Evolutionary conservation across 2,797 vertebrate species (phyloP), one percentile per base, ranked within the genome.

Genomic region (Tapera naevia): DNA sequence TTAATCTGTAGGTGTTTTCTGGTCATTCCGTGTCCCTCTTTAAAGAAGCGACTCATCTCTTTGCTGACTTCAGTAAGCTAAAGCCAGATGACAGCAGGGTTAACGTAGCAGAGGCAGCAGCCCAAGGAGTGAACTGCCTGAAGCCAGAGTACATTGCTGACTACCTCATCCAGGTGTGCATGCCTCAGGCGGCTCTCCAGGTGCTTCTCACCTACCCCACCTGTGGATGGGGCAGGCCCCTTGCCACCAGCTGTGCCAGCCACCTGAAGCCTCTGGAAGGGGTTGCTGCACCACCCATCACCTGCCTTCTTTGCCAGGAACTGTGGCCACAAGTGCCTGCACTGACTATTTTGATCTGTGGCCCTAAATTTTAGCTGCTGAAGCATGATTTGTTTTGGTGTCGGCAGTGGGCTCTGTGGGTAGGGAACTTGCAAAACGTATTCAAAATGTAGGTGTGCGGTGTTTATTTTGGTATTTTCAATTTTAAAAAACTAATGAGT

Each of bases 71-170:
- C 79, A 98, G 95, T 93, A 99, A 99, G 41, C 97, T 99, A 88
- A 99, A 99, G 94, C 98, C 98, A 1, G 98, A 98, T 17, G 99
- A 99, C 80, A 91, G 97, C 86, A 98, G 97, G 89, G 97, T 98
- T 35, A 97, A 99, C 0, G 53, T 99, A 28, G 90, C 97, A 3
- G 98, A 99, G 53, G 99, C 99, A 0, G 90, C 98, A 27, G 95
- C 98, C 37, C 98, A 98, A 5, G 98, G 98, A 32, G 98, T 99
- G 61, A 97, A 95, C 53, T 99, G 99, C 95, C 95, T 99, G 84
- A 99, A 98, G 90, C 99, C 99, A 0, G 99, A 99, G 86, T 99
- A 99, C 96, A 99, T 99, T 1, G 99, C 99, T 17, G 99, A 99
- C 97, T 99, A 99, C 91, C 98, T 99, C 71, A 98, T 99, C 98